These are phyloP conservation scores for Leucosticte australis DNA, from an alignment of 2,113 vertebrate genomes.

Conservation along the genomic window DNA sequence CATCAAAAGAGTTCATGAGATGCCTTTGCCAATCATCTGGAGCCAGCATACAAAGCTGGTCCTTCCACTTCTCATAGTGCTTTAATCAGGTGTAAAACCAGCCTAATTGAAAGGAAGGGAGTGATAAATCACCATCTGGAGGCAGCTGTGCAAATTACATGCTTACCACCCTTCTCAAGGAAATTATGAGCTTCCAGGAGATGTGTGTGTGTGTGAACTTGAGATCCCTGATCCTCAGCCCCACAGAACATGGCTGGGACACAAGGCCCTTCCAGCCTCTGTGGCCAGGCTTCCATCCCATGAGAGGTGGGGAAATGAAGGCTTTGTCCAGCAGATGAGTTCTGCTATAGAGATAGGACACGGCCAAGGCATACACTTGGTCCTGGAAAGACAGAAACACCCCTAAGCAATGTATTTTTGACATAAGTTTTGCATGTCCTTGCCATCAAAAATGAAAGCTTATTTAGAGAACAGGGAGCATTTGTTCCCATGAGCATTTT, in stretches of 20 bases:
- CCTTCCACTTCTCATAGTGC: background rate
- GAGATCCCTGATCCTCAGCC: background rate
- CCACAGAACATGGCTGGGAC: accelerated
- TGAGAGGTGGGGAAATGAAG: background rate
- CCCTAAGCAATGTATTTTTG: background rate
- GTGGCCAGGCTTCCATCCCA: background rate
- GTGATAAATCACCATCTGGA: background rate
- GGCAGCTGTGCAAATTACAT: background rate
- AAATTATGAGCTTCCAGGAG: background rate
- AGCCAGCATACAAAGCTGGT: background rate
- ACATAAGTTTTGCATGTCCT: background rate
- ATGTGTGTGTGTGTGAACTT: background rate
- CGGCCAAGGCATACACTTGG: accelerated
- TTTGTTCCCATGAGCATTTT: background rate
- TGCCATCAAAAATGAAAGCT: background rate
- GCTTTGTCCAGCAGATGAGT: background rate
- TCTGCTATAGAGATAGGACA: background rate
- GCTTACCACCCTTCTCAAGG: background rate
- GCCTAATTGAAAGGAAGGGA: conserved; percentile 8
- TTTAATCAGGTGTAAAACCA: conserved; percentile 13
- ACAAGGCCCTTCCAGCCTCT: background rate
- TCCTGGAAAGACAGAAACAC: background rate
- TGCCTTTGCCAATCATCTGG: background rate
- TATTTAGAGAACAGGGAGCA: background rate
- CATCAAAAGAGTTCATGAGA: background rate